Base-by-base conservation (phyloP, 2,888 invertebrate species). In the Cyaniris semiargus region DNA sequence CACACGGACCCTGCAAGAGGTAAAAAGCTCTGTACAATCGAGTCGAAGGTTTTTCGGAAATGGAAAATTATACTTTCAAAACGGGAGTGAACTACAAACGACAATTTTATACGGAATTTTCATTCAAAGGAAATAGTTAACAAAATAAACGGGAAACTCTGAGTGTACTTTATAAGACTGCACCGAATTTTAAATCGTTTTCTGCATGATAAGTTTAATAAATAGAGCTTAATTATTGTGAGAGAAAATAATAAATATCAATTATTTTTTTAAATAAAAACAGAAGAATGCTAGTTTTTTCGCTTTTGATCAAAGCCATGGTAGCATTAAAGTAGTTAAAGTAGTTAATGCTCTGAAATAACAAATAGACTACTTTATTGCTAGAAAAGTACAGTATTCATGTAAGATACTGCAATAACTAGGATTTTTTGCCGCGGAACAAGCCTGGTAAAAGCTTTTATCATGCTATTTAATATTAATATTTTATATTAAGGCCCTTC, bases 61-160 rank as follows among this genome's bases (percentile, higher is more conserved):
- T 80, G 76, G 78, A 77, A 77, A 77, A 81, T 82, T 80, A 81
- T 78, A 80, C 80, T 83, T 80, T 77, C 80, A 81, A 81, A 82
- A 44, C 53, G 74, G 77, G 76, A 58, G 76, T 79, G 44, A 82
- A 81, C 78, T 83, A 81, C 79, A 81, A 82, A 83, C 78, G 80
- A 79, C 80, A 31, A 76, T 81, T 81, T 82, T 83, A 81, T 81
- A 79, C 81, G 79, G 80, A 80, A 79, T 76, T 78, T 78, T 74
- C 75, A 76, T 76, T 78, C 75, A 79, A 80, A 80, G 78, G 78
- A 75, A 70, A 76, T 70, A 71, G 76, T 78, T 70, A 70, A 77
- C 74, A 76, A 78, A 79, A 78, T 78, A 76, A 78, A 48, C 56
- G 76, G 70, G 78, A 78, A 78, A 79, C 38, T 44, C 78, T 78